Percentiles rank a stretch among this genome's conserved stretches.
Conservation (phyloP, 2,797 vertebrate species). For the Thalassophryne amazonica region DNA sequence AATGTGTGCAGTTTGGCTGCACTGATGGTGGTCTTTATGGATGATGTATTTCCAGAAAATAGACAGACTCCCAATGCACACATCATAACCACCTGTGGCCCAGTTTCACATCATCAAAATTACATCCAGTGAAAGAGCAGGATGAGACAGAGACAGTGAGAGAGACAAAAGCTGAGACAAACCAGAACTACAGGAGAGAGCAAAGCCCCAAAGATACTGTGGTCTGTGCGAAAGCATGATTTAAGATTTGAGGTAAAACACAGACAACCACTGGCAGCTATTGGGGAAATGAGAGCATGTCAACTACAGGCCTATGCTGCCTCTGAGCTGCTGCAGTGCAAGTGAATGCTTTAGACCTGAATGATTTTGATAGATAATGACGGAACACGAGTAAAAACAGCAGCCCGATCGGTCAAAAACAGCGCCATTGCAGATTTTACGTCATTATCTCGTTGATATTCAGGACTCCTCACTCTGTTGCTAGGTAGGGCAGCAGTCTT, state of each 20-base stretch:
- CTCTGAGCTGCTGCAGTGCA: constrained; percentile 35
- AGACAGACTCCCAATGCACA: constrained; percentile 3
- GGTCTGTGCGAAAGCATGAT: constrained; percentile 50
- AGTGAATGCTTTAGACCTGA: constrained; percentile 11
- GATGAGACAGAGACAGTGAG: too few species aligned
- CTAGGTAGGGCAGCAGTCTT: too few species aligned
- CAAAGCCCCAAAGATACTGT: constrained; percentile 17
- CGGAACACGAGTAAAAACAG: constrained; percentile 41
- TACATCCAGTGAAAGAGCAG: constrained; percentile 64
- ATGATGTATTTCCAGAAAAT: constrained; percentile 33
- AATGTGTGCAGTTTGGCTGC: constrained; percentile 1
- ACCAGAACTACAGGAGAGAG: constrained; percentile 23
- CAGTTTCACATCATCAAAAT: constrained; percentile 33
- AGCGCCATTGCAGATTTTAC: too few species aligned
- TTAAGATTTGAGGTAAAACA: constrained; percentile 42
- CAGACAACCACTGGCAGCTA: constrained; percentile 34
- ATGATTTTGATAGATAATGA: constrained; percentile 26
- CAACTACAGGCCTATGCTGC: constrained; percentile 29
- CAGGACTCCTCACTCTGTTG: too few species aligned
- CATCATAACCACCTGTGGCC: constrained; percentile 7
- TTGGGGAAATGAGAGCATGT: constrained; percentile 51
- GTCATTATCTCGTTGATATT: too few species aligned
- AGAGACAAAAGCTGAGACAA: constrained; percentile 34
- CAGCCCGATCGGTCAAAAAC: constrained; percentile 18
- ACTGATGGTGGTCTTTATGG: constrained; percentile 9